Percentiles rank a stretch among this genome's conserved stretches.
These are phyloP conservation scores for Drusus annulatus DNA, from an alignment of 1,140 invertebrate species.

Conservation along the genomic window DNA sequence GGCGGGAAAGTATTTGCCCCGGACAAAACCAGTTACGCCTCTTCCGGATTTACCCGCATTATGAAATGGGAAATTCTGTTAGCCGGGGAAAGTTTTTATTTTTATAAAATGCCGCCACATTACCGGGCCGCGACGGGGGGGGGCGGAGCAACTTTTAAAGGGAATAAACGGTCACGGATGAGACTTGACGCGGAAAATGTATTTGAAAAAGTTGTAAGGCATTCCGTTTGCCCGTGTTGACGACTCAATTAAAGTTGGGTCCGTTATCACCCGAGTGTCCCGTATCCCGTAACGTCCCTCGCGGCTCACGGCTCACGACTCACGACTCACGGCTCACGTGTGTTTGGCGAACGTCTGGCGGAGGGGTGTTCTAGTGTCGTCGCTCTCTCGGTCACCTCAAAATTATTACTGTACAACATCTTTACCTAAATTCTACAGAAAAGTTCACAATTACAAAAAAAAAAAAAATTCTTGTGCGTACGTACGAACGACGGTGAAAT, in stretches of 20 bases:
- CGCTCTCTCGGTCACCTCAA: no score
- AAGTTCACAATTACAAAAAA: no score
- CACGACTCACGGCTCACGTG: no score
- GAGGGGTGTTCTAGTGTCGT: no score
- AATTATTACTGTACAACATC: no score
- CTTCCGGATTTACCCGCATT: conserved; percentile 40
- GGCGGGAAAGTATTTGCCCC: neutral
- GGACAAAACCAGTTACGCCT: conserved; percentile 30
- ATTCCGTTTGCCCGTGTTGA: neutral
- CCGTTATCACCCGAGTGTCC: neutral
- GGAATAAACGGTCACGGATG: conserved; percentile 31
- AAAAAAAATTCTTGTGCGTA: no score
- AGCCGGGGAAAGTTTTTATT: conserved; percentile 31
- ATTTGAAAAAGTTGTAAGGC: conserved; percentile 21
- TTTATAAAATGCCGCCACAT: conserved; percentile 43
- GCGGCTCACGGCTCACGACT: no score
- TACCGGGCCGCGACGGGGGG: neutral
- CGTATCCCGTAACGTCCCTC: neutral
- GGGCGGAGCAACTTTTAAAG: conserved; percentile 12
- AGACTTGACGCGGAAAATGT: conserved; percentile 28
- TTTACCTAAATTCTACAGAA: no score
- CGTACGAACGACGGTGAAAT: no score
- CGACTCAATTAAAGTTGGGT: conserved; percentile 20
- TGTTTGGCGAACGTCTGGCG: no score
- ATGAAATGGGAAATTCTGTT: conserved; percentile 42